Evolutionary conservation across 2,113 vertebrate genomes (phyloP).

Genomic region (Tenebrosternarchus preto): DNA sequence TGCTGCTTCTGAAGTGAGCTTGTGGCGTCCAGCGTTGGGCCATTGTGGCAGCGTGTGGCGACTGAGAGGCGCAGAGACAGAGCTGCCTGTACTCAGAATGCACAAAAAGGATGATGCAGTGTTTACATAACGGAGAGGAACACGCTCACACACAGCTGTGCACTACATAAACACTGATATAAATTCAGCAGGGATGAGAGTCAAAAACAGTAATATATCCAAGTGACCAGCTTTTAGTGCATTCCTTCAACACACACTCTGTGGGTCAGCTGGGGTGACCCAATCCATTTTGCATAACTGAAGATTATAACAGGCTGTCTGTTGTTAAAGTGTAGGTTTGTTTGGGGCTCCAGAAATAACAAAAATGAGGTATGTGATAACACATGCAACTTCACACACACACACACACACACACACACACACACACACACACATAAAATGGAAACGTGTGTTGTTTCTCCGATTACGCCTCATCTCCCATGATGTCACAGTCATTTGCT

Average conservation of each 20-base stretch:
- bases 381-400: constrained; percentile 21
- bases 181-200: constrained; percentile 49
- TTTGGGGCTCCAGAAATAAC: constrained; percentile 41
- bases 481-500: constrained; percentile 66
- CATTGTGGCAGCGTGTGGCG: neutral
- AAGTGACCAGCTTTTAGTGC: constrained; percentile 46
- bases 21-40: neutral
- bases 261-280: constrained; percentile 46
- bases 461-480: constrained; percentile 61
- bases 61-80: constrained; percentile 18
- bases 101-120: constrained; percentile 51
- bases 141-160: constrained; percentile 59
- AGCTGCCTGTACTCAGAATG: neutral
- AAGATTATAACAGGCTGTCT: constrained; percentile 28
- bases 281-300: constrained; percentile 21
- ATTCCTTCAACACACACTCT: constrained; percentile 40
- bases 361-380: constrained; percentile 26
- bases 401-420: constrained; percentile 29
- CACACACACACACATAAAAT: constrained; percentile 41
- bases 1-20: constrained; percentile 53
- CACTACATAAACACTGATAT: constrained; percentile 66
- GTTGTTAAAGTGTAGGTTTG: constrained; percentile 39
- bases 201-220: constrained; percentile 61
- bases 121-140: constrained; percentile 64
- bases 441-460: constrained; percentile 48